A percentile compares a stretch with the other conserved stretches of the same genome.
Conservation (phyloP, 1,140 invertebrate genomes). For the Leptinotarsa undecemlineata region DNA sequence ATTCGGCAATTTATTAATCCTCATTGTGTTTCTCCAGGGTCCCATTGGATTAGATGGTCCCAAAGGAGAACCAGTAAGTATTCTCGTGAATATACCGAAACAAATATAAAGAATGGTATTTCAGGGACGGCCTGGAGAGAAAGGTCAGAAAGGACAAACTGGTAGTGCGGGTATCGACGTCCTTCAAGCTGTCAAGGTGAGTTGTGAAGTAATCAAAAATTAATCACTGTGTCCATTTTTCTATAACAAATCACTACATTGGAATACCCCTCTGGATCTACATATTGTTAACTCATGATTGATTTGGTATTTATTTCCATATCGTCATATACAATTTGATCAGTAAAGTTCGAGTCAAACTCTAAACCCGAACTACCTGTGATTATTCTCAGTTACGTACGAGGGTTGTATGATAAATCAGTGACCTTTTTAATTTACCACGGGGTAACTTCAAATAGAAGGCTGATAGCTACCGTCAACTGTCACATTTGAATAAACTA, state of each 20-base stretch:
- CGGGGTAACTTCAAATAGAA: too few relatives aligned
- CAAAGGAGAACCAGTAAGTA: constrained; percentile 88
- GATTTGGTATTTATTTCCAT: background rate
- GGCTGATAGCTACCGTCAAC: too few relatives aligned
- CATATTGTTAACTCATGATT: background rate
- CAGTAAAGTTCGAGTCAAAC: too few relatives aligned
- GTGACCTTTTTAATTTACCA: too few relatives aligned
- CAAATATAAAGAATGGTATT: constrained; percentile 44
- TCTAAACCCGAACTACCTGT: too few relatives aligned
- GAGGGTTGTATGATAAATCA: too few relatives aligned
- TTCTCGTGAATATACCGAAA: background rate
- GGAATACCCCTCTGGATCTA: too few relatives aligned
- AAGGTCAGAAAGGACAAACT: constrained; percentile 83
- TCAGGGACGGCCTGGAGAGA: constrained; percentile 84
- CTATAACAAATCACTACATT: too few relatives aligned
- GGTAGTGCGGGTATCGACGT: constrained; percentile 88
- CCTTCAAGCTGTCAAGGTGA: constrained; percentile 87
- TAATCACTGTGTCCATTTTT: background rate
- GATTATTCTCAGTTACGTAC: too few relatives aligned
- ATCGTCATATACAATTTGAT: constrained; percentile 12
- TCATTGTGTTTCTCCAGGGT: constrained; percentile 64
- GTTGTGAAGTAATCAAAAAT: background rate
- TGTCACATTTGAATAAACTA: too few relatives aligned
- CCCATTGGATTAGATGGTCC: constrained; percentile 92
- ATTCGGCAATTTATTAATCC: background rate